Base-by-base conservation (phyloP, 2,113 vertebrate genomes). In the Eolophus roseicapilla region DNA sequence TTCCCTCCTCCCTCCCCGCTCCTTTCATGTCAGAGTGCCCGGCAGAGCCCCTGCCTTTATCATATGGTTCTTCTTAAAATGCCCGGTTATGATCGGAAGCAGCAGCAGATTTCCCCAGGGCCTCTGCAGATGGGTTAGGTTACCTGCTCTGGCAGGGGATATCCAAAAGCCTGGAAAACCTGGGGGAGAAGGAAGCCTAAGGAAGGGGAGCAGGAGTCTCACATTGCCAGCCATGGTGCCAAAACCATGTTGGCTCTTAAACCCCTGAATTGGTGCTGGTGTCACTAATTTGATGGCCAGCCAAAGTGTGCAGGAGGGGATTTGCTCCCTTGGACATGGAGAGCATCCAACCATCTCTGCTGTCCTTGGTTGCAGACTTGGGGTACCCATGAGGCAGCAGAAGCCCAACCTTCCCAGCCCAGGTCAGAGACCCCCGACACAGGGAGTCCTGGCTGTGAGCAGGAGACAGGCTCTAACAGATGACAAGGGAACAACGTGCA, bases 1-100 rank as follows among this genome's bases (percentile, higher is more conserved):
- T 95, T 70, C 62, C 73, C 64, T 75, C 73, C 75, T 78, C 71
- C 75, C 53, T 80, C 63, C 63, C 73, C 0, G 0, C 25, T 92
- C 82, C 85, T 97, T 97, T 97, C 49, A 96, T 93, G 82, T 96
- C 77, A 87, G 70, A 89, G 82, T 50, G 10, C 46, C 79, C 82
- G 0, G 68, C 85, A 80, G 59, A 90, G 95, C 82, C 95, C 79
- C 78, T 76, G 83, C 64, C 62, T 87, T 52, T 85, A 96, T 87
- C 91, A 96, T 96, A 91, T 97, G 96, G 91, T 97, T 97, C 86
- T 98, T 90, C 91, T 97, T 97, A 94, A 94, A 69, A 82, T 0
- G 0, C n/a, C 49, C 15, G 2, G 70, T 63, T 92, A 31, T 41
- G 70, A 82, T 94, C 74, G 95, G 92, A 85, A 85, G 71, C 50